phyloP scores from a whole-genome alignment of 2,888 invertebrate species.

The Spilarctia lutea region DNA sequence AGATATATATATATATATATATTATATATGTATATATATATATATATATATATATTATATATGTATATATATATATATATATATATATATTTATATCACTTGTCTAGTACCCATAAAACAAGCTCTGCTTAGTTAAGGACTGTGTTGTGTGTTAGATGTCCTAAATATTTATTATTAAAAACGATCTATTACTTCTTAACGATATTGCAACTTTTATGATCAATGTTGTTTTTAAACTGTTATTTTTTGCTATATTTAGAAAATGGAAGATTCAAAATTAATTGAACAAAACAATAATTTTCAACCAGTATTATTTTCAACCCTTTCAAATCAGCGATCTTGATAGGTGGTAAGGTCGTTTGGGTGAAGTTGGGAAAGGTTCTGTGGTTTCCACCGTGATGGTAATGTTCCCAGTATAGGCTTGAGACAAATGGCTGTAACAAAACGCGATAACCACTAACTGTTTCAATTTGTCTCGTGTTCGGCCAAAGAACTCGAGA shows the following conservation, averaged over 20 bases:
- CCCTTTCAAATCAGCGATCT: constrained; percentile 36
- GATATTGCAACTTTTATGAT: not conserved
- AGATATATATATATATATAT: no score
- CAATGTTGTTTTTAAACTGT: no score
- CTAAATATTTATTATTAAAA: no score
- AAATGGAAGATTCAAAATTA: not conserved
- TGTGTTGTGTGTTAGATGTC: no score
- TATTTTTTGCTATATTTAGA: not conserved
- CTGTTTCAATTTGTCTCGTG: constrained; percentile 42
- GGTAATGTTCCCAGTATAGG: constrained; percentile 24
- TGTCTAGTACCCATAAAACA: no score
- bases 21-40: no score
- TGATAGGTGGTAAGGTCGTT: constrained; percentile 20
- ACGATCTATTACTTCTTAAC: no score
- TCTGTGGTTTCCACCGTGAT: constrained; percentile 29
- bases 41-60: no score
- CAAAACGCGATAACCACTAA: constrained; percentile 44
- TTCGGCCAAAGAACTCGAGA: constrained; percentile 12
- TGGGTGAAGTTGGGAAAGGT: constrained; percentile 21
- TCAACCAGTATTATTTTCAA: constrained; percentile 38
- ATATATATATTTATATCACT: no score
- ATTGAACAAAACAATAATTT: constrained; percentile 4
- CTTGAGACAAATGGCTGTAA: constrained; percentile 44
- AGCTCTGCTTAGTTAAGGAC: no score
- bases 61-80: no score